These are phyloP conservation scores for Lasioglossum calceatum DNA, from an alignment of 2,888 invertebrate genomes.

Conservation along the genomic window DNA sequence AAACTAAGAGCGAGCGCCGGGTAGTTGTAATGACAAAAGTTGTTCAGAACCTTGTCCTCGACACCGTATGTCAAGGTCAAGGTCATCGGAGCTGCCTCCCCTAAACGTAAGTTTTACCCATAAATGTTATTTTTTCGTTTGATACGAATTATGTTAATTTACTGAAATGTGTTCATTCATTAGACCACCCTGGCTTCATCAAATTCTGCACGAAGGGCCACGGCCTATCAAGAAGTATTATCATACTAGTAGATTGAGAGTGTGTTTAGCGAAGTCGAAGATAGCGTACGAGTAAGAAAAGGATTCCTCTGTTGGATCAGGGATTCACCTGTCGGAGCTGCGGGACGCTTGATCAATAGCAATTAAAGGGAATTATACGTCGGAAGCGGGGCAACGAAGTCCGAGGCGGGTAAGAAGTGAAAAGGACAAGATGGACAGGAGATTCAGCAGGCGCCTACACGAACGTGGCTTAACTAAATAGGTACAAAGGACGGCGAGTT, in stretches of 20 bases:
- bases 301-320: slow-evolving; percentile 2
- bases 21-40: no score
- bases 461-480: slow-evolving; percentile 28
- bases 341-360: slow-evolving; percentile 40
- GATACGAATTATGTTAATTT: no score
- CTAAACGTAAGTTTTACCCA: no score
- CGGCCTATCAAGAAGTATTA: background rate
- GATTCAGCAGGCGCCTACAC: slow-evolving; percentile 37
- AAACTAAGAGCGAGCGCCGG: no score
- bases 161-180: no score
- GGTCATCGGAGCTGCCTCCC: no score
- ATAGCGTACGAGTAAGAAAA: background rate
- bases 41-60: no score
- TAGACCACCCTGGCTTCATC: no score
- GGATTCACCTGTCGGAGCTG: slow-evolving; percentile 41
- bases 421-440: slow-evolving; percentile 45
- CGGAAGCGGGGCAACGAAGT: slow-evolving; percentile 26
- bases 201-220: background rate
- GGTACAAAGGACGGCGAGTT: slow-evolving; percentile 24
- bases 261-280: background rate
- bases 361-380: slow-evolving; percentile 62
- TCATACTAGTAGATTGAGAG: background rate
- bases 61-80: no score
- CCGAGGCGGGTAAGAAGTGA: slow-evolving; percentile 44
- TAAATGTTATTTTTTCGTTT: no score